phyloP scores from a whole-genome alignment of 2,888 invertebrate genomes.

The Eupeodes latifasciatus region DNA sequence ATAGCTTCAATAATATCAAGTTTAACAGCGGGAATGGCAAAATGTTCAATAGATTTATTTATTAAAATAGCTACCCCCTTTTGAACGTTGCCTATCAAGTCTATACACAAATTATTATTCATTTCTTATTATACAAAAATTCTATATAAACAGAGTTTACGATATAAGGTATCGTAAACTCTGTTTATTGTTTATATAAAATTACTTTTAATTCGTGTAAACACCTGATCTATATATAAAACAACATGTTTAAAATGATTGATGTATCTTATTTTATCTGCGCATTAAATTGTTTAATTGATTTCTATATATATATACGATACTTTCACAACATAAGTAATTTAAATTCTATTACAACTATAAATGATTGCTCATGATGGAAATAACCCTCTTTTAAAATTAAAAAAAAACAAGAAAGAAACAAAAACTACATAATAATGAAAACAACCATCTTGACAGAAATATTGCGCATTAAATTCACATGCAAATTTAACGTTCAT shows the following conservation, averaged over 20 bases:
- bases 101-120: too few relatives aligned
- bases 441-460: constrained; percentile 27
- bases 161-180: too few relatives aligned
- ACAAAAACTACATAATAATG: too few relatives aligned
- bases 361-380: constrained; percentile 10
- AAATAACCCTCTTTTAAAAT: constrained; percentile 26
- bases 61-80: too few relatives aligned
- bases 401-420: neutral
- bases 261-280: constrained; percentile 7
- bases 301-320: neutral
- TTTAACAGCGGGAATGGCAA: too few relatives aligned
- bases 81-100: too few relatives aligned
- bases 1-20: too few relatives aligned
- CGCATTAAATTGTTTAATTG: constrained; percentile 20
- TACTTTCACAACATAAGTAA: neutral
- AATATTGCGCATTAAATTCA: constrained; percentile 37
- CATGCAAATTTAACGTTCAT: constrained; percentile 33
- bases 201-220: neutral
- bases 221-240: constrained; percentile 2
- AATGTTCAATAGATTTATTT: too few relatives aligned
- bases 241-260: neutral
- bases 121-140: too few relatives aligned
- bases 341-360: constrained; percentile 8
- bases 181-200: too few relatives aligned
- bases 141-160: too few relatives aligned